Conservation (phyloP, 2,113 vertebrate genomes). For the Australoheros scitulus region DNA sequence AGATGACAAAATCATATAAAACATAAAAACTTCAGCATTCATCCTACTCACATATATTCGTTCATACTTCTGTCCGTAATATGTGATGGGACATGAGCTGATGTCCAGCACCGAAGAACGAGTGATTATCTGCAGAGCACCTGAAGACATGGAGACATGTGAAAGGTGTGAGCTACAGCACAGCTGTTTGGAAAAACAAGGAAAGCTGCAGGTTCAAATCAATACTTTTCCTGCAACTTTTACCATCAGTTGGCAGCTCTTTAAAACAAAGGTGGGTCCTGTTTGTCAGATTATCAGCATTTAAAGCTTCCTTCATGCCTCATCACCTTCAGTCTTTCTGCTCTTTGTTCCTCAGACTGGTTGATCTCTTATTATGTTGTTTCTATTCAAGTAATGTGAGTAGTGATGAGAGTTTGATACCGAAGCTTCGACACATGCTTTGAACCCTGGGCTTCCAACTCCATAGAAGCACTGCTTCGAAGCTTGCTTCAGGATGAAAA, state of each 20-base stretch:
- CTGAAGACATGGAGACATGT: neutral
- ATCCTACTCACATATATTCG: slow-evolving; percentile 12
- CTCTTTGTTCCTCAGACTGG: neutral
- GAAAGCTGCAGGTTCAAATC: neutral
- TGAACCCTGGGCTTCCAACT: no score
- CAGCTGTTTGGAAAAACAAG: no score
- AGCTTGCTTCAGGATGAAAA: no score
- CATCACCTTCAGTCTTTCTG: neutral
- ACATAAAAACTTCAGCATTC: neutral
- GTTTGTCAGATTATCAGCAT: neutral
- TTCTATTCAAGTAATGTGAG: neutral
- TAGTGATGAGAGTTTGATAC: no score
- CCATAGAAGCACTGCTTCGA: no score
- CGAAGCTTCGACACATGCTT: no score
- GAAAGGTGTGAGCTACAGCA: neutral
- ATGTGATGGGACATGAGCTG: slow-evolving; percentile 15
- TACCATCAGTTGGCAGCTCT: neutral
- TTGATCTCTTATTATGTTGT: accelerated
- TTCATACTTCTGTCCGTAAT: slow-evolving; percentile 2
- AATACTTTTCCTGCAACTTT: neutral
- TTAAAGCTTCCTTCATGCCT: neutral
- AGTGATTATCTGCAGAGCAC: neutral
- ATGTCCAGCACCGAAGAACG: neutral
- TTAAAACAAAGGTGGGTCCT: neutral
- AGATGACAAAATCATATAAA: neutral